A percentile compares a stretch with the other conserved stretches of the same genome.
Conservation (phyloP, 1,140 invertebrate genomes). For the Nasonia giraulti region DNA sequence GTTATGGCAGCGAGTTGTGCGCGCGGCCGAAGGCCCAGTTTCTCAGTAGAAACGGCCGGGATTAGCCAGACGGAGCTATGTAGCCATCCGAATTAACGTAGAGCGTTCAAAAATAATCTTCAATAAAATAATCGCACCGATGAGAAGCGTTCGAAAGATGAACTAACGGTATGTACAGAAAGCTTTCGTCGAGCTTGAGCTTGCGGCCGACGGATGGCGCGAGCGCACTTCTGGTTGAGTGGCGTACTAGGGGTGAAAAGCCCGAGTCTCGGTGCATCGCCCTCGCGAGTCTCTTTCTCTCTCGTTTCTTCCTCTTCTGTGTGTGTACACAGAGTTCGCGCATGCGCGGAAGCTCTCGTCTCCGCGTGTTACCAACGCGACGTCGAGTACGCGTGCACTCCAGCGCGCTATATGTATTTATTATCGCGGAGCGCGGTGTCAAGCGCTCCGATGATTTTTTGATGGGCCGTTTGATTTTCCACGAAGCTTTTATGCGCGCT, state of each 20-base stretch:
- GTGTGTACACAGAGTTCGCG: too few relatives aligned
- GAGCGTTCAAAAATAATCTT: neutral
- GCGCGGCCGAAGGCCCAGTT: neutral
- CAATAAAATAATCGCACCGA: neutral
- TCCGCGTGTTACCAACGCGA: neutral
- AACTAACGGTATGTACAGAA: neutral
- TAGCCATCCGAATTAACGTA: too few relatives aligned
- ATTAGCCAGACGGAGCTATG: neutral
- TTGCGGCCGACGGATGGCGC: neutral
- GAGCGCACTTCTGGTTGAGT: neutral
- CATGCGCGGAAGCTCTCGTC: too few relatives aligned
- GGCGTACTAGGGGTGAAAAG: neutral
- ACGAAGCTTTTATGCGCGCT: too few relatives aligned
- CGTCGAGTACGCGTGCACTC: neutral
- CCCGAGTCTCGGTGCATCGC: constrained; percentile 1
- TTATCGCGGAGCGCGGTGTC: too few relatives aligned
- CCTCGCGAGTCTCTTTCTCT: neutral
- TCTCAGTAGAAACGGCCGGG: neutral
- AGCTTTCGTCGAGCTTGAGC: neutral
- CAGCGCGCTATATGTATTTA: too few relatives aligned
- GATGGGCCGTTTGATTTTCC: too few relatives aligned
- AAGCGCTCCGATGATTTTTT: too few relatives aligned
- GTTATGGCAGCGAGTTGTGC: neutral
- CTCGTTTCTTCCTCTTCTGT: neutral
- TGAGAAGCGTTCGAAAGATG: neutral